These are phyloP conservation scores for Eremobia ochroleuca DNA, from an alignment of 2,888 invertebrate genomes.

Conservation along the genomic window DNA sequence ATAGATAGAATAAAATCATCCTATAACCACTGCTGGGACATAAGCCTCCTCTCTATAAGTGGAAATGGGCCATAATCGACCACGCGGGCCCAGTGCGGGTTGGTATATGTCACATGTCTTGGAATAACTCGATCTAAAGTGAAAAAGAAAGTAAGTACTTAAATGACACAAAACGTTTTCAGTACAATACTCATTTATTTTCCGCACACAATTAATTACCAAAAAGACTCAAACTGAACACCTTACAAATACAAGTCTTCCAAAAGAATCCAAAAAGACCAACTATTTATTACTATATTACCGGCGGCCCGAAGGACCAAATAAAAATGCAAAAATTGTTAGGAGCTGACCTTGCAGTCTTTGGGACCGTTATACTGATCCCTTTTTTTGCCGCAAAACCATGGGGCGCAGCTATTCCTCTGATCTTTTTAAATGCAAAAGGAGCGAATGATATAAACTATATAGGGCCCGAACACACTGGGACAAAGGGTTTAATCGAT, in stretches of 20 bases:
- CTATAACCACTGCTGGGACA: no score
- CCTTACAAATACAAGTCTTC: conserved; percentile 14
- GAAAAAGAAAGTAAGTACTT: background rate
- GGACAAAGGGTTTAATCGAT: conserved; percentile 27
- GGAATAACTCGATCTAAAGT: background rate
- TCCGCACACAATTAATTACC: background rate
- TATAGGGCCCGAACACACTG: conserved; percentile 72
- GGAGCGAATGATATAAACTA: conserved; percentile 81
- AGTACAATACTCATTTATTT: background rate
- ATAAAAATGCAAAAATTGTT: conserved; percentile 81
- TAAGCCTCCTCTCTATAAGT: no score
- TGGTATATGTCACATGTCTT: no score
- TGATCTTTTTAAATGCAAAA: conserved; percentile 88
- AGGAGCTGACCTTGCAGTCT: conserved; percentile 85
- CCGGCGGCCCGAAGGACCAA: conserved; percentile 51
- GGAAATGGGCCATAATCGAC: no score
- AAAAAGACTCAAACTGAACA: conserved; percentile 1
- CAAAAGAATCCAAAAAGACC: conserved; percentile 40
- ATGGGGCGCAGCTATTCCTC: conserved; percentile 86
- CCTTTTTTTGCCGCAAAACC: conserved; percentile 80
- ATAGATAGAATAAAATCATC: background rate
- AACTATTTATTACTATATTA: conserved; percentile 63
- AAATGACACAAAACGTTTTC: background rate
- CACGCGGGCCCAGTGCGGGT: no score
- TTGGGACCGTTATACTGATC: conserved; percentile 59